Percentiles rank a stretch among this genome's conserved stretches.
Evolutionary conservation across 1,140 invertebrate genomes (phyloP).

Genomic region (Sycophila sp.): DNA sequence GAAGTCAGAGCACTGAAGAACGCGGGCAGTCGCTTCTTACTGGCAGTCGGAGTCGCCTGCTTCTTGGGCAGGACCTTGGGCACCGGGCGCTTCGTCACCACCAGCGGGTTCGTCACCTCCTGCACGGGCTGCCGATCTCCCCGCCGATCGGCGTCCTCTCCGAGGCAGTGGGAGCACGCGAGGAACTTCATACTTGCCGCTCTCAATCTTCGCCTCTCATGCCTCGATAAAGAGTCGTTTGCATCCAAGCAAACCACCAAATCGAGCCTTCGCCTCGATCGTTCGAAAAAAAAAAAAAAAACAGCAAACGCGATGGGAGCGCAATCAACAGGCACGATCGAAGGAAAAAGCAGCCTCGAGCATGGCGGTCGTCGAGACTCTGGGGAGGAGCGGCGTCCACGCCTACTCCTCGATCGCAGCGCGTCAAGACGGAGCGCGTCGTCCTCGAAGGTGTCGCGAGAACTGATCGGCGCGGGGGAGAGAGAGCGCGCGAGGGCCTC

Average conservation of each 20-base stretch:
- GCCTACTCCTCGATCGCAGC: not conserved
- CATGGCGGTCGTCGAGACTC: not conserved
- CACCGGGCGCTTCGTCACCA: constrained; percentile 53
- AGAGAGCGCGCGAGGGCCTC: constrained; percentile 2
- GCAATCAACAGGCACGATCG: not conserved
- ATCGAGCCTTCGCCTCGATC: not conserved
- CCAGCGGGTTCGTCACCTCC: constrained; percentile 52
- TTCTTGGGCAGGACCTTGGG: not conserved
- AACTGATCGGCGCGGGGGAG: constrained; percentile 17
- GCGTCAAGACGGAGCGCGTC: not conserved
- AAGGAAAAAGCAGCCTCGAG: not conserved
- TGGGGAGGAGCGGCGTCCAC: not conserved
- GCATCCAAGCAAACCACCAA: constrained; percentile 19
- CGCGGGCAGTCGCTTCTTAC: not conserved
- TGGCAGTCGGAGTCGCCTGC: not conserved
- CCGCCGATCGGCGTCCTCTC: not conserved
- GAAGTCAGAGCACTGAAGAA: not conserved
- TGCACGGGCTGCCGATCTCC: not conserved
- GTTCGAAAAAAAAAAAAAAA: not conserved
- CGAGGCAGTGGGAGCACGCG: constrained; percentile 56
- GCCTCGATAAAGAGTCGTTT: constrained; percentile 13
- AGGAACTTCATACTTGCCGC: constrained; percentile 56
- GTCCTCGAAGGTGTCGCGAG: constrained; percentile 32
- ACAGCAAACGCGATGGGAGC: not conserved
- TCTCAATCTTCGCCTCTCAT: not conserved